These are phyloP conservation scores for Limnephilus rhombicus DNA, from an alignment of 2,888 invertebrate genomes.

Conservation along the genomic window DNA sequence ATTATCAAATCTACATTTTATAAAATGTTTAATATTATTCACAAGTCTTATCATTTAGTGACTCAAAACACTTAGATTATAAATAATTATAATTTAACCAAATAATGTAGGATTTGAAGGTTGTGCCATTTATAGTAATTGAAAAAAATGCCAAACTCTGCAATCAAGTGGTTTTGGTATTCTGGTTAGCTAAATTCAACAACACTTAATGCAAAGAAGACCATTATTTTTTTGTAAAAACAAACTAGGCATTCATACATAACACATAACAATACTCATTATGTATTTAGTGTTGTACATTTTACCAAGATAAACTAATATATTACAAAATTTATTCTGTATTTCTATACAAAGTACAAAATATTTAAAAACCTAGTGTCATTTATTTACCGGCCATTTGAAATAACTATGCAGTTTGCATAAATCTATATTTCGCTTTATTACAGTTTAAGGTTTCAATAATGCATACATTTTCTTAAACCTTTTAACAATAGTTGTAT, in stretches of 20 bases:
- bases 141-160: conserved; percentile 26
- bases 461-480: not conserved
- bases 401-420: conserved; percentile 14
- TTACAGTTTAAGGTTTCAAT: not conserved
- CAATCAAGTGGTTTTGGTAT: conserved; percentile 9
- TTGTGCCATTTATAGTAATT: conserved; percentile 52
- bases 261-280: conserved; percentile 25
- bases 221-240: conserved; percentile 24
- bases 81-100: conserved; percentile 47
- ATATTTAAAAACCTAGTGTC: conserved; percentile 39
- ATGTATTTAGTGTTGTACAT: conserved; percentile 28
- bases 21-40: conserved; percentile 57
- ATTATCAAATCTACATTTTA: conserved; percentile 52
- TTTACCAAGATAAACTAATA: conserved; percentile 45
- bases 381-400: conserved; percentile 26
- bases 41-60: conserved; percentile 60
- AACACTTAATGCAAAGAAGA: conserved; percentile 3
- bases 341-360: conserved; percentile 50
- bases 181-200: conserved; percentile 13
- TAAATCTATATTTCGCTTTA: conserved; percentile 11
- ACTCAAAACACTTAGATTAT: conserved; percentile 56
- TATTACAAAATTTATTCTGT: conserved; percentile 44
- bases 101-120: conserved; percentile 41
- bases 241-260: conserved; percentile 21
- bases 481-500: not conserved